These are phyloP conservation scores for Pseudoatta argentina DNA, from an alignment of 1,140 invertebrate species.

Conservation along the genomic window DNA sequence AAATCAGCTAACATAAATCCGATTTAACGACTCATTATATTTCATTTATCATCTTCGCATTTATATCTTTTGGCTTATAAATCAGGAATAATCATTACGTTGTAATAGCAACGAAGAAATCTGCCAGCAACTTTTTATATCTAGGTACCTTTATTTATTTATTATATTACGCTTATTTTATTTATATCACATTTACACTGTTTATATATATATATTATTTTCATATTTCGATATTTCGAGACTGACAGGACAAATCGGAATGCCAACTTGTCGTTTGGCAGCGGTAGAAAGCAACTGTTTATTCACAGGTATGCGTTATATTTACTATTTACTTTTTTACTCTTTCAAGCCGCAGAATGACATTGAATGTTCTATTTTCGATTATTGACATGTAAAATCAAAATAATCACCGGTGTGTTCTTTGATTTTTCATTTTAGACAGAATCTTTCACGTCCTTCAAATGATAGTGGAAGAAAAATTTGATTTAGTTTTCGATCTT, in stretches of 20 bases:
- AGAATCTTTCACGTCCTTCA: not conserved
- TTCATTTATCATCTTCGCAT: not conserved
- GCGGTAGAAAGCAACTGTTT: not conserved
- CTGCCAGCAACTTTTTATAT: not conserved
- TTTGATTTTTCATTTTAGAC: not conserved
- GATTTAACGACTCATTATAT: not conserved
- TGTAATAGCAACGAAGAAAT: not conserved
- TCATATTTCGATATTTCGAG: not conserved
- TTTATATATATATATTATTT: not conserved
- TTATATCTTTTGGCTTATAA: not conserved
- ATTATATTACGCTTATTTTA: not conserved
- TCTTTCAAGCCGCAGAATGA: not conserved
- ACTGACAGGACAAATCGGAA: not conserved
- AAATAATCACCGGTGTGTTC: not conserved
- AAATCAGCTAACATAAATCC: not conserved
- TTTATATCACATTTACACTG: not conserved
- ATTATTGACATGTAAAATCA: not conserved
- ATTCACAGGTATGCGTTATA: not conserved
- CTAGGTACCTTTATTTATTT: not conserved
- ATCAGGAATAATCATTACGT: not conserved
- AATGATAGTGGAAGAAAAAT: not conserved
- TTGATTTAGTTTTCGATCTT: not conserved
- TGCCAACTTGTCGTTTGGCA: slow-evolving; percentile 13
- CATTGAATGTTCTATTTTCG: not conserved
- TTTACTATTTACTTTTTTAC: not conserved